Base-by-base conservation (phyloP, 2,113 vertebrate species). In the Condylura cristata region DNA sequence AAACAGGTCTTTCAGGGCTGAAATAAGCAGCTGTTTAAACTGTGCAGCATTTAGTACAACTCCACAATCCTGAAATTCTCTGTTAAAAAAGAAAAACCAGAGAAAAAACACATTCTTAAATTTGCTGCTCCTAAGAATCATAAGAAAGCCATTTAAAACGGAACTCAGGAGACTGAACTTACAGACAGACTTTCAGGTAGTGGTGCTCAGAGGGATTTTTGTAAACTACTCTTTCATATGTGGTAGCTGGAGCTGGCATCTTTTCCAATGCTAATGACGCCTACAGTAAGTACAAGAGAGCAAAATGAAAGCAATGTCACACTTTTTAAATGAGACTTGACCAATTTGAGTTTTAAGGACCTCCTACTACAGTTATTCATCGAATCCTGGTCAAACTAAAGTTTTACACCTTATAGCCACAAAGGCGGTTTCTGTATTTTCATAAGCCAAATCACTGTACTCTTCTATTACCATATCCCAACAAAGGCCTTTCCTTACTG, bases 121-220 rank as follows among this genome's bases (percentile, higher is more conserved):
- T 60, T 63, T 74, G 44, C 95, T 44, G 37, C 56, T 93, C 7
- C 65, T 75, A 28, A 58, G 41, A 71, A 37, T 84, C 28, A n/a
- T n/a, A 58, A 46, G 53, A 51, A 51, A n/a, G 17, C 32, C 72
- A 68, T 63, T 0, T 53, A 32, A 80, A 95, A 37, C 7, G 89
- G 39, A 83, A 95, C 16, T 76, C 4, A 61, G 46, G 28, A 75
- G 51, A 89, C 0, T 32, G 58, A 46, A 99, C 99, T 99, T 97
- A 99, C 99, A 99, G 96, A 74, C 95, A 89, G 70, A 99, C 97
- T 75, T 99, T 99, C 98, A 99, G 65, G 95, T 99, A 99, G 89
- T 99, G 99, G 87, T 99, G 97, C 30, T 98, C 98, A 0, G 98
- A 98, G 3, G 96, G 93, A 82, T 98, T 98, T 97, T 98, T 99